phyloP scores from a whole-genome alignment of 64 coral and sea anemone genomes.

The Pachyseris speciosa region DNA sequence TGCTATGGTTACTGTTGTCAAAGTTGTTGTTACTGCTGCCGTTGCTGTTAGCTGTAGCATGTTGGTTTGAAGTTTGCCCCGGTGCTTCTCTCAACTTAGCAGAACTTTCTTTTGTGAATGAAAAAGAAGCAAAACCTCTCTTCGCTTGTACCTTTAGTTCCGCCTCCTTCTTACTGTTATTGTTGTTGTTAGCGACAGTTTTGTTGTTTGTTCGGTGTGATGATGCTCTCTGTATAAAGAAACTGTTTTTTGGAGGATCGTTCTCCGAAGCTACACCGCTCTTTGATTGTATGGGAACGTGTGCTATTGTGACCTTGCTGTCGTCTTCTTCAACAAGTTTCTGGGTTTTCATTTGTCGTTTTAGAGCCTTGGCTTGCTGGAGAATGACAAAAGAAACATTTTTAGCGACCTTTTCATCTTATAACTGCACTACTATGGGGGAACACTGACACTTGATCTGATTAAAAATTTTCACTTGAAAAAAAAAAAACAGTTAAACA shows the following conservation, averaged over 20 bases:
- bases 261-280: not conserved
- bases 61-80: not conserved
- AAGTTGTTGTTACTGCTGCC: not conserved
- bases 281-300: not conserved
- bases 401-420: no score
- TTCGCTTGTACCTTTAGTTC: not conserved
- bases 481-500: no score
- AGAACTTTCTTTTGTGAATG: not conserved
- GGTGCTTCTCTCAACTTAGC: not conserved
- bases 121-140: not conserved
- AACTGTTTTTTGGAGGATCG: not conserved
- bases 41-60: not conserved
- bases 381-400: not conserved
- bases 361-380: slow-evolving; percentile 39
- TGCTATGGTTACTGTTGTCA: not conserved
- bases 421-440: no score
- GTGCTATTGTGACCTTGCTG: not conserved
- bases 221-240: not conserved
- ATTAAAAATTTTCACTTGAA: no score
- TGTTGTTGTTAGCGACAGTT: not conserved
- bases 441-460: no score
- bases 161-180: not conserved
- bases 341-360: not conserved
- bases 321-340: not conserved
- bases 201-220: not conserved